Base-by-base conservation (phyloP, 2,888 invertebrate genomes). In the Nebria salina region DNA sequence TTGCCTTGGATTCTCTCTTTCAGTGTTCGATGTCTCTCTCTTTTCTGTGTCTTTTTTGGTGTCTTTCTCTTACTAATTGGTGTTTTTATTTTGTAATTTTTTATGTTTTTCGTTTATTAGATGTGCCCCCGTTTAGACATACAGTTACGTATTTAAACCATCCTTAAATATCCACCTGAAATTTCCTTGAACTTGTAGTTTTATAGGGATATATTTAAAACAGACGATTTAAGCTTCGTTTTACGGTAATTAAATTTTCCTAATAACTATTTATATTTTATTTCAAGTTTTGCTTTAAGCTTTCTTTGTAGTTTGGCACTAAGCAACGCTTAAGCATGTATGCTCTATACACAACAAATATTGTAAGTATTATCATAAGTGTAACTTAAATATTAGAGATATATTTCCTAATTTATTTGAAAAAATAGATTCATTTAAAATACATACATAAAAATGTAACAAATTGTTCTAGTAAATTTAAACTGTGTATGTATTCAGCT, bases 301-400 rank as follows among this genome's bases (percentile, higher is more conserved):
- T 68, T 68, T 68, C 20, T 68, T 25, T 68, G 68, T 68, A 68
- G 68, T 68, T 68, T 68, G 20, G 8, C 26, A 68, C 26, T 54
- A 54, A 68, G 34, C 25, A 42, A 74, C n/a, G 78, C 78, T 78
- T 78, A 54, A 73, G 78, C 78, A 78, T 78, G 78, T 65, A 66
- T 78, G 78, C 78, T 78, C 78, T 74, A 25, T 78, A 43, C 74
- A 68, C 20, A 20, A 68, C 70, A 73, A 65, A 73, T 74, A 66
- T 41, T 74, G 65, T 73, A 74, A 78, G 73, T 78, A 74, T 74
- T 77, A 68, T 68, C 68, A 68, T 68, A 68, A 20, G 26, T 68
- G 68, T 68, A 68, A 68, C 20, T 68, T 68, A 11, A 68, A 68
- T 68, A 26, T 54, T 54, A 13, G 54, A 54, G 54, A 54, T 43